Base-by-base conservation (phyloP, 2,888 invertebrate species). In the Orthosia incerta region DNA sequence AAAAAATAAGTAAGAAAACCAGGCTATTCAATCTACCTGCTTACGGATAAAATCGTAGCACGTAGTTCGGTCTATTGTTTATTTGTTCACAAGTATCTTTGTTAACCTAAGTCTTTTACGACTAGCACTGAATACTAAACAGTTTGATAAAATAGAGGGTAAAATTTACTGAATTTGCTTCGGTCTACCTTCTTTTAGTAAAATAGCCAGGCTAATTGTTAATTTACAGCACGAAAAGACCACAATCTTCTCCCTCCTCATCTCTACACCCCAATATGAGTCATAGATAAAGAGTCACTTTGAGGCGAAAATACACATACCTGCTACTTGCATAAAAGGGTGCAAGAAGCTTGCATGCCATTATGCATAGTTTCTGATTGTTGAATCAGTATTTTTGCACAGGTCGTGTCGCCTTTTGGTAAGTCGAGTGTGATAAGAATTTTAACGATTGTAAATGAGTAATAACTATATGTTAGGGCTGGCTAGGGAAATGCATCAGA, bases 11-110 rank as follows among this genome's bases (percentile, higher is more conserved):
- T n/a, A n/a, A n/a, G 5, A 31, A 39, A 39, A 39, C 39, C 39
- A 39, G 39, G 13, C 15, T 3, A 18, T 70, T 56, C 12, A 55
- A 70, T 55, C 31, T 48, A 66, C 23, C 31, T 66, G 12, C 39
- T 39, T 39, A 39, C 39, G 1, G 31, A 18, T 69, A 59, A 26
- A 71, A 53, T 45, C 59, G 7, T 51, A 31, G 31, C 46, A 70
- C 59, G 70, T 70, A 53, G 20, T 70, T 31, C 51, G 11, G 15
- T 59, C 15, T 13, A 16, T 72, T 53, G 46, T 60, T 70, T 60
- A 60, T 70, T 69, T 69, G 20, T 60, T 60, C 20, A 46, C 18
- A 18, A 51, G 51, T 69, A 69, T 23, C 20, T 0, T 15, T 4
- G 11, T 46, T 51, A 26, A 59, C 26, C 11, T 59, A 46, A 18